Base-by-base conservation (phyloP, 2,888 invertebrate species). In the Epistrophella euchroma region DNA sequence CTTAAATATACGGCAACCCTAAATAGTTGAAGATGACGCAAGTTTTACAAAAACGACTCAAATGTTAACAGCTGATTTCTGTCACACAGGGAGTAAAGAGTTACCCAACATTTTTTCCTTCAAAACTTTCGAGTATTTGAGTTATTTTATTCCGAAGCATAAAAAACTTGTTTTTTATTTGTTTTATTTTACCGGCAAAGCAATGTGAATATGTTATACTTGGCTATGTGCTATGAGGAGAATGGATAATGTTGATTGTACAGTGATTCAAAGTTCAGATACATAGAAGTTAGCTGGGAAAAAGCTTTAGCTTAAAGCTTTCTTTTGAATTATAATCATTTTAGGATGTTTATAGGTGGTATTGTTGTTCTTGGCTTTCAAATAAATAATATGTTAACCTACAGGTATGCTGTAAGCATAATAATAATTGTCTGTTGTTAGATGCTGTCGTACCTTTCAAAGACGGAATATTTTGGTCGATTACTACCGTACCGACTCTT, bases 101-200 rank as follows among this genome's bases (percentile, higher is more conserved):
- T 52, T 13, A 9, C n/a, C n/a, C n/a, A n/a, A n/a, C n/a, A n/a
- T 25, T 52, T 28, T 9, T 43, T 43, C n/a, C 5, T 43, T 50
- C 5, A 13, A 43, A 19, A 4, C 15, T 55, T 55, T 9, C n/a
- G 11, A n/a, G 9, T 28, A 7, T 70, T 62, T 28, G 72, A 64
- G 78, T 64, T n/a, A 5, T 66, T 37, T 45, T 45, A 2, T 73
- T 32, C 1, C 28, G 28, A 6, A n/a, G 56, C 10, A 15, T 28
- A 37, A 52, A 37, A 79, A 66, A 72, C 81, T 76, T 71, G 76
- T 76, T 82, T 75, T n/a, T n/a, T n/a, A n/a, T n/a, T 66, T 15
- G 15, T 70, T 58, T 58, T 37, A 52, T 50, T 68, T 47, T 70
- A 66, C 81, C 81, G 81, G 81, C 25, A 71, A 76, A 76, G 81